Evolutionary conservation across 2,888 invertebrate genomes (phyloP).

Genomic region (Chrysotoxum bicinctum): DNA sequence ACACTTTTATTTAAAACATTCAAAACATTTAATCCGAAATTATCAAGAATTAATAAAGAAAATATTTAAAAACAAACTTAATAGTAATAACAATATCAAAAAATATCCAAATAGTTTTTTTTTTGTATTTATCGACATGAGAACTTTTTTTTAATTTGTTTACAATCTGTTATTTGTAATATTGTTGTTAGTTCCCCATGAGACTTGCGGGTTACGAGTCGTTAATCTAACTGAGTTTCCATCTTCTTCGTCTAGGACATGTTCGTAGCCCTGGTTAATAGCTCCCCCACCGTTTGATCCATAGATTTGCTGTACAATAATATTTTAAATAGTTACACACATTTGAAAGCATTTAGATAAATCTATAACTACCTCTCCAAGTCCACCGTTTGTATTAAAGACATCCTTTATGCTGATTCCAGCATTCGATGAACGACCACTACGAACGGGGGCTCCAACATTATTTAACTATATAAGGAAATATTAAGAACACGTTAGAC

Average conservation of each 20-base stretch:
- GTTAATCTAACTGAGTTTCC: slow-evolving; percentile 89
- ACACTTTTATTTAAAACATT: slow-evolving; percentile 40
- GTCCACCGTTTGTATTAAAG: slow-evolving; percentile 86
- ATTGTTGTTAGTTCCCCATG: slow-evolving; percentile 82
- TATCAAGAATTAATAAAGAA: slow-evolving; percentile 20
- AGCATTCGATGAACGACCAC: slow-evolving; percentile 89
- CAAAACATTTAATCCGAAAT: slow-evolving; percentile 52
- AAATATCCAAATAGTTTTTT: slow-evolving; percentile 35
- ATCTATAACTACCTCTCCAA: slow-evolving; percentile 76
- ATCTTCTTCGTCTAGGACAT: slow-evolving; percentile 86
- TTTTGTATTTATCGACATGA: background rate
- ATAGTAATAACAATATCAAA: slow-evolving; percentile 49
- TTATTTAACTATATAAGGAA: slow-evolving; percentile 83
- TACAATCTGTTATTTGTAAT: slow-evolving; percentile 80
- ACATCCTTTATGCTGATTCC: slow-evolving; percentile 91
- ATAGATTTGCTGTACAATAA: slow-evolving; percentile 75
- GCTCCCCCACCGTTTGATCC: slow-evolving; percentile 85
- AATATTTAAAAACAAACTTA: slow-evolving; percentile 18
- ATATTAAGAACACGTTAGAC: background rate
- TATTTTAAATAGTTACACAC: background rate
- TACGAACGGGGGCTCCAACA: slow-evolving; percentile 83
- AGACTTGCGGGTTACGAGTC: slow-evolving; percentile 85
- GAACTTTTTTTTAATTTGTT: slow-evolving; percentile 21
- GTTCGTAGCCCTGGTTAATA: slow-evolving; percentile 90
- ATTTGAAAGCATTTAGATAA: background rate